Base-by-base conservation (phyloP, 2,797 vertebrate species). In the Alectoris magna region DNA sequence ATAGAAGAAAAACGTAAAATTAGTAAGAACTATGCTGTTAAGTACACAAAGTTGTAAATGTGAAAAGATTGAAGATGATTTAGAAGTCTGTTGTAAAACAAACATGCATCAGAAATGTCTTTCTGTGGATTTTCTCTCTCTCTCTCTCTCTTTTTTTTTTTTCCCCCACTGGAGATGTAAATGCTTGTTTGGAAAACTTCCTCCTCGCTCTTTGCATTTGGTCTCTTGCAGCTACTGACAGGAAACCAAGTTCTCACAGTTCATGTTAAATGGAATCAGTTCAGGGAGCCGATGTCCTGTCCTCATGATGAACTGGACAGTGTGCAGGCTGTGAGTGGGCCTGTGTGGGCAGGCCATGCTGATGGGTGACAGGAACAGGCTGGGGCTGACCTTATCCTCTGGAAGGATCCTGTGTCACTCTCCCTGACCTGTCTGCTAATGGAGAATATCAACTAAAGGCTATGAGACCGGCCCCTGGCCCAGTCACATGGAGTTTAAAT, bases 201-300 rank as follows among this genome's bases (percentile, higher is more conserved):
- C 68, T 94, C 82, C 80, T 92, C 92, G 51, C 80, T 96, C 67
- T 58, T 97, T 56, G 18, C 71, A 43, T 95, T 96, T 95, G 10
- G 71, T 92, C 92, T 87, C n/a, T 95, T 96, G 48, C 74, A 66
- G 7, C 67, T 81, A 69, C 82, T 96, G 95, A 94, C 88, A 94
- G 59, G 84, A 95, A 93, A 94, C 96, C 95, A 94, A 86, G 82
- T 97, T 96, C 96, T 96, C 96, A 93, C 39, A 85, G 95, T 63
- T 95, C 93, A 74, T 93, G 87, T 95, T 78, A 94, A 95, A 95
- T 96, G 97, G 95, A 95, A 78, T 53, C 41, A 34, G 90, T 96
- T 95, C 95, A 95, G 93, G 81, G 92, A 95, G 90, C 93, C 84
- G 58, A 3, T 26, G 87, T 75, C 26, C 60, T 89, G 87, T 78